phyloP scores from a whole-genome alignment of 1,140 invertebrate species.

The Papilio aristodemus region DNA sequence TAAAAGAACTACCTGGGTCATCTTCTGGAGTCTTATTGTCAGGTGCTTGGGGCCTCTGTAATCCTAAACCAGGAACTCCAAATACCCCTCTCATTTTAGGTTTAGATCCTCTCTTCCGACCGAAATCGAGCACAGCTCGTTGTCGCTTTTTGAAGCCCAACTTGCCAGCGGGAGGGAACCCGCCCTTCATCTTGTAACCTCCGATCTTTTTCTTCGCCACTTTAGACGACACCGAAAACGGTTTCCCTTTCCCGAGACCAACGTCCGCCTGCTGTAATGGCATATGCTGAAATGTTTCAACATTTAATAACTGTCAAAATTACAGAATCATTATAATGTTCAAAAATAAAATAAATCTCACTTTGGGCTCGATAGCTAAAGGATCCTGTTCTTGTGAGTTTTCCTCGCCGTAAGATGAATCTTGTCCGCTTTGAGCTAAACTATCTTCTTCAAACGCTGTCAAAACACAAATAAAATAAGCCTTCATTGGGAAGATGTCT shows the following conservation, averaged over 20 bases:
- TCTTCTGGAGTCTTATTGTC: constrained; percentile 81
- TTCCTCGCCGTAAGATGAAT: constrained; percentile 84
- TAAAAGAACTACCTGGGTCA: constrained; percentile 76
- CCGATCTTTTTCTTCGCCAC: constrained; percentile 89
- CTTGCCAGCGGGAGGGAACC: constrained; percentile 84
- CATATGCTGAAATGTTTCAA: constrained; percentile 19
- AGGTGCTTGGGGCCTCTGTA: constrained; percentile 83
- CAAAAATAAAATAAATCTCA: constrained; percentile 39
- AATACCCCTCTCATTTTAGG: constrained; percentile 92
- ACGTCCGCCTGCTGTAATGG: constrained; percentile 73
- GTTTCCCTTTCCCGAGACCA: constrained; percentile 89
- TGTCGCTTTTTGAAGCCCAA: constrained; percentile 86
- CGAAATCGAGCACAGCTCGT: constrained; percentile 86
- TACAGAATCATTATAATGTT: not conserved
- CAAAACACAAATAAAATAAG: constrained; percentile 37
- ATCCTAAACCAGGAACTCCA: constrained; percentile 87
- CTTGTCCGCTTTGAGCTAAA: constrained; percentile 84
- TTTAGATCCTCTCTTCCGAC: constrained; percentile 89
- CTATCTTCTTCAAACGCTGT: constrained; percentile 84
- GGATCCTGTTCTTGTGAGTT: constrained; percentile 81
- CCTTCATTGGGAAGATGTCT: not conserved
- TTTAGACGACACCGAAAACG: constrained; percentile 85
- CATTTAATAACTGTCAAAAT: constrained; percentile 4
- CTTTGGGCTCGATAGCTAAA: constrained; percentile 83
- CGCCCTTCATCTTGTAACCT: constrained; percentile 81